A percentile compares a stretch with the other conserved stretches of the same genome.
Conservation (phyloP, 2,888 invertebrate genomes). For the Osedax frankpressi region DNA sequence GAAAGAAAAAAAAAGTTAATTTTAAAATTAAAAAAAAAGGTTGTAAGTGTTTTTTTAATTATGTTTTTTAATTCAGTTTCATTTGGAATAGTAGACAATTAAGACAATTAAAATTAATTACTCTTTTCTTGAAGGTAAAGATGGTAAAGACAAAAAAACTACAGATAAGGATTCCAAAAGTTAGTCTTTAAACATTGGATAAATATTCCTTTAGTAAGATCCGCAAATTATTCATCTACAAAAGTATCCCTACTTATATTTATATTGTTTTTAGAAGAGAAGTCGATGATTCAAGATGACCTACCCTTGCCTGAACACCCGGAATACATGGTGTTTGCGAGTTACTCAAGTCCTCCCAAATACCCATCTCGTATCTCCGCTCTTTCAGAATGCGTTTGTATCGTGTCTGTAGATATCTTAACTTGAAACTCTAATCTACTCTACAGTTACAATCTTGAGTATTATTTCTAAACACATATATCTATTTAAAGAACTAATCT, state of each 20-base stretch:
- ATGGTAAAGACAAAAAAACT: slow-evolving; percentile 27
- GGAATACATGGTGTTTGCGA: slow-evolving; percentile 43
- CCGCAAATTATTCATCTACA: not conserved
- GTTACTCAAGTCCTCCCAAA: slow-evolving; percentile 39
- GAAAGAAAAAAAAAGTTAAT: no score
- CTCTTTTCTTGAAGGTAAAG: slow-evolving; percentile 34
- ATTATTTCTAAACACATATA: no score
- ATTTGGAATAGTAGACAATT: no score
- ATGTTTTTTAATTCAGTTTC: no score
- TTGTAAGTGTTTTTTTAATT: no score
- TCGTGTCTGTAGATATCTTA: no score
- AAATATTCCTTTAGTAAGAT: not conserved
- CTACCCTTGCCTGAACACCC: slow-evolving; percentile 38
- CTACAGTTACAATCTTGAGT: no score
- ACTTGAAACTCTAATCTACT: no score
- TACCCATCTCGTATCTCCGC: slow-evolving; percentile 40
- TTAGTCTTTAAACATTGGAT: no score
- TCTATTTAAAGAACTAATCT: no score
- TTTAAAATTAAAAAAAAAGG: no score
- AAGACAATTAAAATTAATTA: no score
- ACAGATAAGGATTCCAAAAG: slow-evolving; percentile 30
- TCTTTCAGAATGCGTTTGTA: slow-evolving; percentile 32
- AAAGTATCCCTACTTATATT: not conserved
- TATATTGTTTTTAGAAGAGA: slow-evolving; percentile 31
- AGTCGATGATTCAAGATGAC: slow-evolving; percentile 33